Conservation (phyloP, 2,888 invertebrate genomes). For the Drosophila limbata region DNA sequence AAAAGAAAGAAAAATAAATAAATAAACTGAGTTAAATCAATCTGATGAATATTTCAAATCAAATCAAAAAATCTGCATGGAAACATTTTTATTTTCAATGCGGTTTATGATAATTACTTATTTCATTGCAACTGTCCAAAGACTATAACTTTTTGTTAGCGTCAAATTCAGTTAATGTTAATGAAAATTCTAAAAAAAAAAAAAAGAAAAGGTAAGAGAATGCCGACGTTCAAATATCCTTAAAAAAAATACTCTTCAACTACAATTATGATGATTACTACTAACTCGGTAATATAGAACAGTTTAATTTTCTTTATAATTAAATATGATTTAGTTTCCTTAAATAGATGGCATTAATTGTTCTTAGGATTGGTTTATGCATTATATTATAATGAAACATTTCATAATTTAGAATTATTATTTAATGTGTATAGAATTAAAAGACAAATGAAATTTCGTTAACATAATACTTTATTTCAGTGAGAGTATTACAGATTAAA, state of each 20-base stretch:
- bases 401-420: too few relatives aligned
- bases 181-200: conserved; percentile 16
- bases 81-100: conserved; percentile 16
- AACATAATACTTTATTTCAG: background rate
- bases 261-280: background rate
- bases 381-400: too few relatives aligned
- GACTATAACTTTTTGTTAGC: background rate
- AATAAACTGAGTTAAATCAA: conserved; percentile 17
- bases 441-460: too few relatives aligned
- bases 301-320: too few relatives aligned
- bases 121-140: background rate
- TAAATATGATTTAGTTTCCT: too few relatives aligned
- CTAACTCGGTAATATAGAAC: too few relatives aligned
- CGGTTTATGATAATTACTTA: conserved; percentile 21
- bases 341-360: too few relatives aligned
- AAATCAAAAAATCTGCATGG: background rate
- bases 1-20: conserved; percentile 1
- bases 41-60: conserved; percentile 20
- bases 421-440: too few relatives aligned
- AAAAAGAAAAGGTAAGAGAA: background rate
- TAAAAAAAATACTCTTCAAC: background rate
- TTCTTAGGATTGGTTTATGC: too few relatives aligned
- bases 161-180: conserved; percentile 18
- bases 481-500: background rate
- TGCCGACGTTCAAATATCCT: background rate